These are phyloP conservation scores for Gymnobelideus leadbeateri DNA, from an alignment of 2,113 vertebrate genomes.

Conservation along the genomic window DNA sequence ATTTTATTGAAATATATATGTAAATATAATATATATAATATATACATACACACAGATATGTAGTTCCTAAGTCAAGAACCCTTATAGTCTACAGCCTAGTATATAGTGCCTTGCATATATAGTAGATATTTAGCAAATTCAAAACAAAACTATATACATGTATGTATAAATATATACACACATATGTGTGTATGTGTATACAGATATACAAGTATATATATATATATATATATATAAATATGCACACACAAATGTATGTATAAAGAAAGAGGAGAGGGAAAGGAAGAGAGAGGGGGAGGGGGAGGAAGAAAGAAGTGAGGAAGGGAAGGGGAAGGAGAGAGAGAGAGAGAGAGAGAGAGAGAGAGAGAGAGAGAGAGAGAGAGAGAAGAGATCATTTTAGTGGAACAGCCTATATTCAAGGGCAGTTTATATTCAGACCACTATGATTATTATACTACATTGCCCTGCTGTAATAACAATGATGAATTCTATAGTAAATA, in stretches of 20 bases:
- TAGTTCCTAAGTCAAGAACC: neutral
- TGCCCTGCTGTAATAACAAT: neutral
- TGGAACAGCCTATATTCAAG: neutral
- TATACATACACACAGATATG: neutral
- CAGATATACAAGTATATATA: too few relatives aligned
- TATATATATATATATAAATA: too few relatives aligned
- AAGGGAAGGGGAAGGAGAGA: too few relatives aligned
- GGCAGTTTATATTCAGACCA: neutral
- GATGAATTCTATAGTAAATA: constrained; percentile 26
- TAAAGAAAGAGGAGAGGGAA: too few relatives aligned
- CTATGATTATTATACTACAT: neutral
- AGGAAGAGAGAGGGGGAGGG: too few relatives aligned
- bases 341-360: too few relatives aligned
- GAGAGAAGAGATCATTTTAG: neutral
- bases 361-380: too few relatives aligned
- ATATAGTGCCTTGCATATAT: neutral
- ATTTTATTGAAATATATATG: neutral
- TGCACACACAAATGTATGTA: too few relatives aligned
- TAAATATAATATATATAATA: neutral
- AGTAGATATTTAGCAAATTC: neutral
- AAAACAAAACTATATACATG: neutral
- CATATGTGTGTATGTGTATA: too few relatives aligned
- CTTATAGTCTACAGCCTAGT: neutral
- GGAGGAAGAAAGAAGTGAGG: too few relatives aligned
- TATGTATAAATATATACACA: neutral